Percentiles rank a stretch among this genome's conserved stretches.
phyloP scores from a whole-genome alignment of 2,888 invertebrate species.

The Nomada flava region DNA sequence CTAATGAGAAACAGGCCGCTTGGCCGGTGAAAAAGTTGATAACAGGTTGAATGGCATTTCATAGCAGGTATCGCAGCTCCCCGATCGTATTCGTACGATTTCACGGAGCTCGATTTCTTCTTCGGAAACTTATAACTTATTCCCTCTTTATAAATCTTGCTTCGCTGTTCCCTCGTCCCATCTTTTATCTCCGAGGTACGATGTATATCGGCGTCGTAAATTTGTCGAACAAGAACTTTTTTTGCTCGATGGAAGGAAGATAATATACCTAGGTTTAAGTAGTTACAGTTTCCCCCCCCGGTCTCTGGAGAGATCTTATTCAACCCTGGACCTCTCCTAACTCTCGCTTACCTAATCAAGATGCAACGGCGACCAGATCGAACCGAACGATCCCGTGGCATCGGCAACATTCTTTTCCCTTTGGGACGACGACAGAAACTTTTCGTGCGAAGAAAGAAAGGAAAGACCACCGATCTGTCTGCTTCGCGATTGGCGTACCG shows the following conservation, averaged over 20 bases:
- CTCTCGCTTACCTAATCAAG: background rate
- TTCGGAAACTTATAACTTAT: background rate
- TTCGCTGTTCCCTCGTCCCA: background rate
- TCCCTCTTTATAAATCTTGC: background rate
- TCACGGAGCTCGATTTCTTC: background rate
- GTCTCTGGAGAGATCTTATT: constrained; percentile 2
- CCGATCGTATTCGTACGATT: too few relatives aligned
- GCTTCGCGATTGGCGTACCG: too few relatives aligned
- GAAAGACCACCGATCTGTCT: too few relatives aligned
- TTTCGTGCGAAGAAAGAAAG: too few relatives aligned
- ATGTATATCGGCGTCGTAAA: background rate
- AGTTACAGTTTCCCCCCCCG: background rate
- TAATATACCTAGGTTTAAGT: background rate
- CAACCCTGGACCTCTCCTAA: constrained; percentile 14
- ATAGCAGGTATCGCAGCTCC: background rate
- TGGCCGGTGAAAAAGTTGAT: background rate
- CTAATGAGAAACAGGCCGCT: constrained; percentile 13
- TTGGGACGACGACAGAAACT: background rate
- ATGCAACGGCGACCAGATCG: background rate
- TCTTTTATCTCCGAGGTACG: background rate
- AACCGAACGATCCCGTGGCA: background rate
- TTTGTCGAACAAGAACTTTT: background rate
- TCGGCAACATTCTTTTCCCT: background rate
- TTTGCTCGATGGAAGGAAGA: background rate
- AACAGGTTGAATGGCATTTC: constrained; percentile 22